Evolutionary conservation across 2,888 invertebrate species (phyloP).

Genomic region (Oxyteleia sp.): DNA sequence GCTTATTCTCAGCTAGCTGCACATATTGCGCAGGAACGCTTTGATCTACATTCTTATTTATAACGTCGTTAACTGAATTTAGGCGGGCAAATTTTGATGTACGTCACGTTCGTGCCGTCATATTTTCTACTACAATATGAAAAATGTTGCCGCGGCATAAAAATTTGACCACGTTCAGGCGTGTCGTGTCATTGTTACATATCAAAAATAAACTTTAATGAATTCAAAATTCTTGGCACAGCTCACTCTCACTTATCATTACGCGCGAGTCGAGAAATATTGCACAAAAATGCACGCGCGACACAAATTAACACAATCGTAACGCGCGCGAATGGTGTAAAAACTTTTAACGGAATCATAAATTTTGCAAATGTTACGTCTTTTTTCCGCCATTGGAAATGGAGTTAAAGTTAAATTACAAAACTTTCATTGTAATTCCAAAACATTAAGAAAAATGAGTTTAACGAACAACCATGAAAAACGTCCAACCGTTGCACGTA

Average conservation of each 20-base stretch:
- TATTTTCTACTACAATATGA: too few species aligned
- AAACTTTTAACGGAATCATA: not conserved
- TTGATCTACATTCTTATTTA: too few species aligned
- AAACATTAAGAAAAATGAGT: conserved; percentile 1
- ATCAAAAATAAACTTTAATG: not conserved
- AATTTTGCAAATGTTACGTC: not conserved
- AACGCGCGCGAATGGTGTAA: not conserved
- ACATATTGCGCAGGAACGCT: too few species aligned
- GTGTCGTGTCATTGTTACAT: not conserved
- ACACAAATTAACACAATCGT: not conserved
- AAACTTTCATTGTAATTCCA: not conserved
- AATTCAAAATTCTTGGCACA: conserved; percentile 18
- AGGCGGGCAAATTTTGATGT: not conserved
- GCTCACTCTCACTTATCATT: conserved; percentile 10
- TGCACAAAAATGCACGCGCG: not conserved
- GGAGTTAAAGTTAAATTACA: not conserved
- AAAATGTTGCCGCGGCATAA: not conserved
- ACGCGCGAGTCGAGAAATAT: not conserved
- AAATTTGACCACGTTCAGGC: not conserved
- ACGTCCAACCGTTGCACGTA: not conserved
- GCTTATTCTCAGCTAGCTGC: too few species aligned
- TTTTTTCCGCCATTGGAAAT: conserved; percentile 1
- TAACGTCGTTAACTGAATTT: too few species aligned
- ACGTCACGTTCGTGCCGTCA: too few species aligned
- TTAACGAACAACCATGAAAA: conserved; percentile 1